A percentile compares a stretch with the other conserved stretches of the same genome.
These are phyloP conservation scores for Gobio gobio DNA, from an alignment of 2,113 vertebrate species.

Conservation along the genomic window DNA sequence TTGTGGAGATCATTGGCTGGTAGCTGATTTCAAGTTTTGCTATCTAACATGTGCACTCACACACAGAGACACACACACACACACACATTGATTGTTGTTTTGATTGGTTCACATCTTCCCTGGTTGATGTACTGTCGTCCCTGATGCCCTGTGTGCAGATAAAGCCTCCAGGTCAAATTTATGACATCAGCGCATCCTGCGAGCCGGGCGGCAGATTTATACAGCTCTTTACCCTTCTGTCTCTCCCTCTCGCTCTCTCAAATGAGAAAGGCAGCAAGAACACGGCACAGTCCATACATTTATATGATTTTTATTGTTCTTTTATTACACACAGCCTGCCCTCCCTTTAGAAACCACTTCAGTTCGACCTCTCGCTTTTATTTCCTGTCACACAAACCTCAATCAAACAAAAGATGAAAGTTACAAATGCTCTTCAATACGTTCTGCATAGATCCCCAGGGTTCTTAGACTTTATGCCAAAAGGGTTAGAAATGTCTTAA, in stretches of 20 bases:
- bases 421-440: too few species aligned
- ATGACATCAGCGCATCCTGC: constrained; percentile 36
- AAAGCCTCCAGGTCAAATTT: constrained; percentile 49
- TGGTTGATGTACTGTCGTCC: constrained; percentile 54
- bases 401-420: neutral
- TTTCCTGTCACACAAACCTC: constrained; percentile 3
- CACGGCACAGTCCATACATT: constrained; percentile 55
- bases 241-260: constrained; percentile 13
- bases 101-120: constrained; percentile 37
- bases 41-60: too few species aligned
- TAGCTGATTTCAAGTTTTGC: too few species aligned
- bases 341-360: neutral
- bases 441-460: too few species aligned
- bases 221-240: constrained; percentile 11
- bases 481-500: too few species aligned
- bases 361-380: neutral
- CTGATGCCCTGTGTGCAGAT: constrained; percentile 34
- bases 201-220: constrained; percentile 34
- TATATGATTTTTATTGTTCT: constrained; percentile 46
- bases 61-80: too few species aligned
- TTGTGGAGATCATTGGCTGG: neutral
- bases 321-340: neutral
- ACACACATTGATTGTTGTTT: constrained; percentile 14
- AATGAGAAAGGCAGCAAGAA: constrained; percentile 28
- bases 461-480: too few species aligned